Conservation (phyloP, 2,888 invertebrate genomes). For the Gymnocheta viridis region DNA sequence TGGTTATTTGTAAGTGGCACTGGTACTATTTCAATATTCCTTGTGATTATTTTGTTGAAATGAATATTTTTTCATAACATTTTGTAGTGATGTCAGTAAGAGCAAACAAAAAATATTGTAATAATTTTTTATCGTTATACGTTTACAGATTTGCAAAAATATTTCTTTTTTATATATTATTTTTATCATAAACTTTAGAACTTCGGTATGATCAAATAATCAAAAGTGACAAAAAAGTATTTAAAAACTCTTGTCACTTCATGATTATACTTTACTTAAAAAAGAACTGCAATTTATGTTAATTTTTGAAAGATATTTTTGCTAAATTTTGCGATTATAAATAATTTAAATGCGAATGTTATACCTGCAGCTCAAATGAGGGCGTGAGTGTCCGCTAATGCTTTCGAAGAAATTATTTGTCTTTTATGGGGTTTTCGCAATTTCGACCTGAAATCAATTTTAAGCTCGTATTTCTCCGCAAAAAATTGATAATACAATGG, state of each 20-base stretch:
- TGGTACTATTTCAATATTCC: conserved; percentile 21
- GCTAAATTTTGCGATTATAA: too few species aligned
- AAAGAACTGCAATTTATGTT: too few species aligned
- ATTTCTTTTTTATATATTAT: background rate
- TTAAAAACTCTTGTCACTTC: background rate
- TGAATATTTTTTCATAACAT: conserved; percentile 42
- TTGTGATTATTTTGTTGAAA: conserved; percentile 42
- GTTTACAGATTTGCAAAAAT: background rate
- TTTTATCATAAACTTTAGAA: background rate
- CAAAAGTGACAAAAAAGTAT: background rate
- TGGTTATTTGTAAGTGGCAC: conserved; percentile 11
- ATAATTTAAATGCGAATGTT: too few species aligned
- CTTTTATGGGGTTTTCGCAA: too few species aligned
- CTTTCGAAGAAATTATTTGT: too few species aligned
- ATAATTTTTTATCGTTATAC: background rate
- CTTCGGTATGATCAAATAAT: background rate
- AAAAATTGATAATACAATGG: too few species aligned
- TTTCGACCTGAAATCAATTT: too few species aligned
- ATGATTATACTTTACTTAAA: background rate
- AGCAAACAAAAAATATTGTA: background rate
- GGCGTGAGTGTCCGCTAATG: too few species aligned
- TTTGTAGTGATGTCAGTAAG: background rate
- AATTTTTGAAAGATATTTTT: too few species aligned
- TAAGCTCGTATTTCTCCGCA: too few species aligned
- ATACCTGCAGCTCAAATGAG: too few species aligned